Evolutionary conservation across 1,140 invertebrate genomes (phyloP).

Genomic region (Macrocentrus cingulum): DNA sequence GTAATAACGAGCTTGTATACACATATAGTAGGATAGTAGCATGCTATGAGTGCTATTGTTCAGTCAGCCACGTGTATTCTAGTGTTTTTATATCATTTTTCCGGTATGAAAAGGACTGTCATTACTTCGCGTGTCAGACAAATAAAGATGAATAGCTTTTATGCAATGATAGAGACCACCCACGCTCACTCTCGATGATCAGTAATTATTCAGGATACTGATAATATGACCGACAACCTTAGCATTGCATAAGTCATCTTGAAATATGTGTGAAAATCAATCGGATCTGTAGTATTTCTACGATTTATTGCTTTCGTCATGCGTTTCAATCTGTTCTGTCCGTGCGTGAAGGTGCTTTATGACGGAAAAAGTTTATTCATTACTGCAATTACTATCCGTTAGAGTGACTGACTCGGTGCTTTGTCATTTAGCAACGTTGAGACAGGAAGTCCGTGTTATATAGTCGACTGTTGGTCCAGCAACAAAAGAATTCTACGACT

Average conservation of each 20-base stretch:
- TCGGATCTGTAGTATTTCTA: background rate
- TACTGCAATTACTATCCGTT: too few species aligned
- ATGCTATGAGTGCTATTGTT: background rate
- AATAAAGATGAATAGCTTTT: background rate
- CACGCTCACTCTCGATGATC: conserved; percentile 12
- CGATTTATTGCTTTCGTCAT: too few species aligned
- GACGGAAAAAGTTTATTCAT: too few species aligned
- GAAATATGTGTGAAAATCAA: background rate
- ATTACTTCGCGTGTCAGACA: conserved; percentile 3
- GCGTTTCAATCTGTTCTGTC: too few species aligned
- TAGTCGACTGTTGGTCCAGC: background rate
- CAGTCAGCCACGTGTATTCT: background rate
- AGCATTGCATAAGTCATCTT: background rate
- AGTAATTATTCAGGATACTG: conserved; percentile 23
- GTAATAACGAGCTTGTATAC: background rate
- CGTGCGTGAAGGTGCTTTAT: too few species aligned
- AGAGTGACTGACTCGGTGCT: too few species aligned
- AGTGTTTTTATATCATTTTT: background rate
- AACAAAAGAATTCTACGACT: conserved; percentile 6
- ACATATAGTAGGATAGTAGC: background rate
- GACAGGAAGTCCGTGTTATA: conserved; percentile 31
- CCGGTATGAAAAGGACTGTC: background rate
- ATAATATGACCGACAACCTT: conserved; percentile 9
- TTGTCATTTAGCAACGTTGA: conserved; percentile 16
- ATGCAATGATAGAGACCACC: conserved; percentile 2